Conservation (phyloP, 2,888 invertebrate species). For the Steinernema carpocapsae region DNA sequence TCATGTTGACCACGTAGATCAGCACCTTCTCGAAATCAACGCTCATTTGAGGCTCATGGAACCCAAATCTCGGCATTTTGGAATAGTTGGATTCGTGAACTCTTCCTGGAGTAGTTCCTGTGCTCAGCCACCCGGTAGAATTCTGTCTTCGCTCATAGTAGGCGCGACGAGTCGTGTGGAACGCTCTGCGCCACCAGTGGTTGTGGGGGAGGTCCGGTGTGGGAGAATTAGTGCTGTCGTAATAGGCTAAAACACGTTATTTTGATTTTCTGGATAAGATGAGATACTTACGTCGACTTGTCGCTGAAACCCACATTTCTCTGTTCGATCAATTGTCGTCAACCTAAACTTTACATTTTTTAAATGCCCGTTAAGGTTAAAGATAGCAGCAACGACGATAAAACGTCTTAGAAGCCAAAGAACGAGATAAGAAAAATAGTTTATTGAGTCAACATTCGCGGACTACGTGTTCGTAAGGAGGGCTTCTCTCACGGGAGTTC, state of each 20-base stretch:
- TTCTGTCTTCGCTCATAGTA: not conserved
- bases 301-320: not conserved
- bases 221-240: not conserved
- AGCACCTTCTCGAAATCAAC: constrained; percentile 31
- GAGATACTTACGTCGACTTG: not conserved
- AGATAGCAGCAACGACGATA: not conserved
- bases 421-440: constrained; percentile 5
- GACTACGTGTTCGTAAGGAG: not conserved
- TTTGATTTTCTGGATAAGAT: not conserved
- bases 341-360: not conserved
- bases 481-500: not conserved
- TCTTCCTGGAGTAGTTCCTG: not conserved
- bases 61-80: not conserved
- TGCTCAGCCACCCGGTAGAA: not conserved
- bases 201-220: constrained; percentile 13
- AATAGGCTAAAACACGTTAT: not conserved
- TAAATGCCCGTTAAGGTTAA: not conserved
- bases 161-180: constrained; percentile 20
- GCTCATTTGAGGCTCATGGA: not conserved
- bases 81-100: not conserved
- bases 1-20: constrained; percentile 29
- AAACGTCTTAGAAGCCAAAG: not conserved
- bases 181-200: constrained; percentile 31
- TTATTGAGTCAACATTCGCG: constrained; percentile 18
- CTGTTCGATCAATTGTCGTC: not conserved